Evolutionary conservation across 2,113 vertebrate species (phyloP), one percentile per base, ranked within the genome.

Genomic region (Syngnathus scovelli): DNA sequence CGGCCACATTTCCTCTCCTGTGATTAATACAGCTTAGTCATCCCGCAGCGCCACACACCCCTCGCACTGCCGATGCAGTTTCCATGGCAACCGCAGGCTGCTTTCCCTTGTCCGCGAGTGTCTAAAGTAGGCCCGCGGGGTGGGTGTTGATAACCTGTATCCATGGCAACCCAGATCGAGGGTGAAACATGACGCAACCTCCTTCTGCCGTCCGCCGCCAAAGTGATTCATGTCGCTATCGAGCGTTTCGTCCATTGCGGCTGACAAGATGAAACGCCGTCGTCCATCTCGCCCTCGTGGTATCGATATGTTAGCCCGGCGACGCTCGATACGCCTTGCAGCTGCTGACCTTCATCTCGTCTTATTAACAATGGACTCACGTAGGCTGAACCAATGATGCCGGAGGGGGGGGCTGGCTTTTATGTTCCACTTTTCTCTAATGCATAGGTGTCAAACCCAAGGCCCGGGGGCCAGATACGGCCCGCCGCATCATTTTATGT

Each of bases 341-440:
- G 78, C 82, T 66, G 13, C 72, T 83, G 86, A 88, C 88, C 84
- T 89, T 87, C 86, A 85, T 84, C 72, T 61, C 48, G 48, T 63
- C 85, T 86, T 85, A 88, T 89, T 87, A 86, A 86, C 85, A 88
- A 83, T 87, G 82, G 81, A 70, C 75, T 88, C 85, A 88, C 82
- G 82, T 83, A 83, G 61, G 64, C 72, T 68, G n/a, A 68, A 65
- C 44, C 39, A 27, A 66, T 58, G 64, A 79, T 63, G 74, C 83
- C 78, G 46, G 59, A 75, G 73, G 77, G 9, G 78, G 61, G 62
- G 54, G 49, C 74, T 43, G 81, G 81, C 56, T 81, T 74, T 81
- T 85, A 73, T 84, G 83, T 77, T 77, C 61, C 71, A 60, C 60
- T 76, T 68, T 80, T 67, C 67, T 80, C 52, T 83, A 74, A 80